Evolutionary conservation across 2,113 vertebrate genomes (phyloP), one percentile per base, ranked within the genome.

Genomic region (Halcyon malimbica): DNA sequence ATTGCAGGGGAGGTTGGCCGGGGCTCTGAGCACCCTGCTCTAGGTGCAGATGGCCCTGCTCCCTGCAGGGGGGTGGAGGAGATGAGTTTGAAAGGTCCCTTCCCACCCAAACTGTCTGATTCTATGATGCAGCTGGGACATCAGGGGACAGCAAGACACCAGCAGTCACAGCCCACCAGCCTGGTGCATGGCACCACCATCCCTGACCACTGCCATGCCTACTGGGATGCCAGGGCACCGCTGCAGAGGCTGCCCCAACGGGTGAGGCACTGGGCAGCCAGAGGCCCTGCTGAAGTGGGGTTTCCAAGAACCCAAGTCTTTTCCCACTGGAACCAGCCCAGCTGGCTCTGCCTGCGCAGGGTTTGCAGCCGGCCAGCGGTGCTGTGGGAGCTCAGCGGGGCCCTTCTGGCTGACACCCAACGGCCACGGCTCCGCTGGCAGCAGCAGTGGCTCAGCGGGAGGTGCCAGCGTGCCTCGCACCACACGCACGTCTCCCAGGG

Each of bases 371-470:
- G 4, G 46, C 62, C 18, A 18, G 75, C 51, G 71, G 60, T 3
- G 1, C 64, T 10, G 26, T 0, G 0, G 46, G 56, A 67, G 60
- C 78, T 37, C 13, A 3, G 35, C 29, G 42, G 3, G 56, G 41
- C 6, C 16, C 13, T 51, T 54, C 63, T 0, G 0, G 46, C 37
- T 0, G 0, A 63, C 59, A 56, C 56, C n/a, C n/a, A 68, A 53
- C n/a, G 2, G 16, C 54, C 68, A n/a, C 24, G 39, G 81, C 50
- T 42, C 8, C 12, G 3, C 26, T 53, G 0, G 0, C 79, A 76
- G 53, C 4, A 4, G 1, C 31, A 1, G 0, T 4, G 26, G 60
- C 39, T 29, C 46, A 7, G 46, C 4, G 0, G 41, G 60, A 25
- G 2, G 41, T 18, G 62, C n/a, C 63, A 54, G 41, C 35, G 12